Percentiles rank a stretch among this genome's conserved stretches.
Conservation (phyloP, 2,888 invertebrate species). For the Drosophila tripunctata region DNA sequence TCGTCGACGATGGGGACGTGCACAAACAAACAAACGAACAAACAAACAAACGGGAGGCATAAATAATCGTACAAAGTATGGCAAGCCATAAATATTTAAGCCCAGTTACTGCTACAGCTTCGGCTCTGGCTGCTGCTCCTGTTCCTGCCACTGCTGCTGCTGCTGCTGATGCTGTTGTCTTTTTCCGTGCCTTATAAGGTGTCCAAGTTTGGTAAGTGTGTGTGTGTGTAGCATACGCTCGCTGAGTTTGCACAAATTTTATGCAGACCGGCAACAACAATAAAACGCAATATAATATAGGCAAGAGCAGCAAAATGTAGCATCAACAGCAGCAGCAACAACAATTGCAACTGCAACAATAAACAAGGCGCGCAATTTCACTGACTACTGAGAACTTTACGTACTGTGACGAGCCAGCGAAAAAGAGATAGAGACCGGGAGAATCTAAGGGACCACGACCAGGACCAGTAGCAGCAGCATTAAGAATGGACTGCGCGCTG, state of each 20-base stretch:
- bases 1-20: slow-evolving; percentile 26
- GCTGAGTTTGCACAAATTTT: slow-evolving; percentile 59
- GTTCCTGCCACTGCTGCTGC: too few relatives aligned
- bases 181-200: slow-evolving; percentile 22
- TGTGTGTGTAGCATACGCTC: slow-evolving; percentile 29
- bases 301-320: slow-evolving; percentile 45
- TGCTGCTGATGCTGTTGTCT: slow-evolving; percentile 5
- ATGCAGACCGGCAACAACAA: slow-evolving; percentile 53
- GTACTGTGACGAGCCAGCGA: slow-evolving; percentile 66
- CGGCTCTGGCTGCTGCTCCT: too few relatives aligned
- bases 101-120: slow-evolving; percentile 23
- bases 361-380: slow-evolving; percentile 75
- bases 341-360: slow-evolving; percentile 55
- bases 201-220: slow-evolving; percentile 25
- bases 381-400: slow-evolving; percentile 79
- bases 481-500: slow-evolving; percentile 5
- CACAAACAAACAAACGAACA: too few relatives aligned
- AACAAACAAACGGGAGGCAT: slow-evolving; percentile 68
- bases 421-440: not conserved
- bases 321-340: slow-evolving; percentile 19
- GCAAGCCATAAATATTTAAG: slow-evolving; percentile 71
- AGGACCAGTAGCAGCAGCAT: not conserved
- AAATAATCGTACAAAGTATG: slow-evolving; percentile 78
- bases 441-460: not conserved
- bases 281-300: slow-evolving; percentile 64